phyloP scores from a whole-genome alignment of 2,797 vertebrate species.

The Sebastes trivittatus region DNA sequence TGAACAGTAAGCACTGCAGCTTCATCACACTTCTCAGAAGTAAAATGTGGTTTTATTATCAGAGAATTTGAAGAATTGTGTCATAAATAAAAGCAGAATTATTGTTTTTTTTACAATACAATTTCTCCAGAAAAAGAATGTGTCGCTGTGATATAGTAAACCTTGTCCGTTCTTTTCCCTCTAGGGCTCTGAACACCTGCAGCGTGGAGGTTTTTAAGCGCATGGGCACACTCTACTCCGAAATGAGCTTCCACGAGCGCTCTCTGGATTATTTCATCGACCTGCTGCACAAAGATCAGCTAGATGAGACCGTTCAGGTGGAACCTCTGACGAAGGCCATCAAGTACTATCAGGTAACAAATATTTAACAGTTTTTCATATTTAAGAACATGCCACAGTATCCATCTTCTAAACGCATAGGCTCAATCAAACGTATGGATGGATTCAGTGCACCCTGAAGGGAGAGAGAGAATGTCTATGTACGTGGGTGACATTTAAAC shows the following conservation, averaged over 20 bases:
- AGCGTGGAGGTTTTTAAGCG: slow-evolving; percentile 93
- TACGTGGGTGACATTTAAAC: background rate
- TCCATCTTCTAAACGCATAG: background rate
- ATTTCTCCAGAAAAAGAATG: background rate
- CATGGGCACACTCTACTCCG: slow-evolving; percentile 92
- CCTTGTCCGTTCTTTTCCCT: background rate
- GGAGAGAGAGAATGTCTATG: background rate
- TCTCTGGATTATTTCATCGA: slow-evolving; percentile 96
- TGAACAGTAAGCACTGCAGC: slow-evolving; percentile 86
- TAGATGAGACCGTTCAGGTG: slow-evolving; percentile 96
- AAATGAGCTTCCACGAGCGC: slow-evolving; percentile 97
- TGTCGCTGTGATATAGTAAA: background rate
- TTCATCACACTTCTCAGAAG: slow-evolving; percentile 9
- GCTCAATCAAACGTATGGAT: too few species aligned
- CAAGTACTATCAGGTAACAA: slow-evolving; percentile 94
- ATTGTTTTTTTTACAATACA: background rate
- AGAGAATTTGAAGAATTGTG: background rate
- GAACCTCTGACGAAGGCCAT: slow-evolving; percentile 96
- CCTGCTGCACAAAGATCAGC: slow-evolving; percentile 95
- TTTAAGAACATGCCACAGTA: background rate
- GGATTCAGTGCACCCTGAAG: background rate
- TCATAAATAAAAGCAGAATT: background rate
- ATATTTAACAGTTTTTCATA: background rate
- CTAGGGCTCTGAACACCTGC: slow-evolving; percentile 90
- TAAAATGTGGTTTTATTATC: background rate